These are phyloP conservation scores for Drosophila bifasciata DNA, from an alignment of 1,140 invertebrate genomes.

Conservation along the genomic window DNA sequence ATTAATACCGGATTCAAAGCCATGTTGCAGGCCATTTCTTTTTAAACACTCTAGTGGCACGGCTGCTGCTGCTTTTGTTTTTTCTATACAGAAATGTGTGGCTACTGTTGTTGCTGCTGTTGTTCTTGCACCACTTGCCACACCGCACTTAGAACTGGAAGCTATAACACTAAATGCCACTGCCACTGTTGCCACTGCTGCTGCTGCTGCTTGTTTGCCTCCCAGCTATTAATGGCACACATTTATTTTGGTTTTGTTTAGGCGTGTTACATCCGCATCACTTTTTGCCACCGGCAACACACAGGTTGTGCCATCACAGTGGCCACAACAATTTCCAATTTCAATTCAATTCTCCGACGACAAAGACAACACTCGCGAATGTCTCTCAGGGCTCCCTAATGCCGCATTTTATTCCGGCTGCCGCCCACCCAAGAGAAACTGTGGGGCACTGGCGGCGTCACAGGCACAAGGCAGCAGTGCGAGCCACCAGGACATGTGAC, in stretches of 20 bases:
- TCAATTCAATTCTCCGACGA: too few relatives aligned
- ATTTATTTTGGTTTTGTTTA: conserved; percentile 53
- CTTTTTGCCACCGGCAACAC: conserved; percentile 9
- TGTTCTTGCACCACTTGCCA: conserved; percentile 8
- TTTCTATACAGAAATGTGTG: conserved; percentile 16
- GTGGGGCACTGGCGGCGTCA: too few relatives aligned
- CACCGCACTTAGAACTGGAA: neutral
- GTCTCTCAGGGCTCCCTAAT: too few relatives aligned
- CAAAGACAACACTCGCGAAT: too few relatives aligned
- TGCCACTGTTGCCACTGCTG: conserved; percentile 27
- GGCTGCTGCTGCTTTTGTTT: conserved; percentile 21
- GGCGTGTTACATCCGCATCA: neutral
- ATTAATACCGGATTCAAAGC: conserved; percentile 36
- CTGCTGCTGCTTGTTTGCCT: conserved; percentile 12
- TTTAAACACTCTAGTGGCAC: neutral
- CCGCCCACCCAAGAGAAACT: too few relatives aligned
- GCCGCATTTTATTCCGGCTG: too few relatives aligned
- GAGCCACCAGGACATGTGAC: too few relatives aligned
- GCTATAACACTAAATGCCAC: conserved; percentile 5
- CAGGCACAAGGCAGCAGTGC: too few relatives aligned
- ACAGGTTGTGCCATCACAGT: neutral
- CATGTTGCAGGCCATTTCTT: conserved; percentile 40
- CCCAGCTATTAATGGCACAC: conserved; percentile 46
- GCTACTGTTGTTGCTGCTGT: conserved; percentile 22
- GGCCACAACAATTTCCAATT: too few relatives aligned